A percentile compares a stretch with the other conserved stretches of the same genome.
phyloP scores from a whole-genome alignment of 2,797 vertebrate species.

The Poeciliopsis presidionis region DNA sequence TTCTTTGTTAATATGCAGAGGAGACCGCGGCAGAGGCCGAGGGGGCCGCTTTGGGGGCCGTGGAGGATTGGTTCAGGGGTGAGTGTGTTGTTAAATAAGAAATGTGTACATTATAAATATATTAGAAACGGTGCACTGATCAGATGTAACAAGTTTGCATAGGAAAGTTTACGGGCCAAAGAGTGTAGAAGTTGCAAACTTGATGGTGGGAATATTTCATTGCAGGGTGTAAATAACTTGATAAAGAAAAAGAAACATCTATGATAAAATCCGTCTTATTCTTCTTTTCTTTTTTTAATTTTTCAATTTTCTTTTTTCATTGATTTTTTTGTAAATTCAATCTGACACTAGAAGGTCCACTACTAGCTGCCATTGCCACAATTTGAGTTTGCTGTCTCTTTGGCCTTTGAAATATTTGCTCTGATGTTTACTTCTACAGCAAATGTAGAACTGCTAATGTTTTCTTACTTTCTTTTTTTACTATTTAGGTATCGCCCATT shows the following conservation, averaged over 20 bases:
- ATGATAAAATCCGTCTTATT: too few relatives aligned
- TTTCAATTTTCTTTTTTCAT: too few relatives aligned
- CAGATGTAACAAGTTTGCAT: neutral
- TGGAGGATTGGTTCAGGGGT: conserved; percentile 91
- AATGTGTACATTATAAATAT: neutral
- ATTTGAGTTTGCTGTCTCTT: too few relatives aligned
- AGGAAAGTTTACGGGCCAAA: neutral
- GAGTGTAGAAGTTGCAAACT: neutral
- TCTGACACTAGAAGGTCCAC: too few relatives aligned
- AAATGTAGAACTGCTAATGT: neutral
- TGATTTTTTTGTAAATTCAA: too few relatives aligned
- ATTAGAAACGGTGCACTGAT: neutral
- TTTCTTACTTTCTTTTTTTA: neutral
- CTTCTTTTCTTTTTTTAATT: too few relatives aligned
- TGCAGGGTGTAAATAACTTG: neutral
- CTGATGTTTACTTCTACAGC: neutral
- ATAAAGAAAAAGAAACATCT: neutral
- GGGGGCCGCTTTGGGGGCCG: conserved; percentile 94
- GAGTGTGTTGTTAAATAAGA: conserved; percentile 53
- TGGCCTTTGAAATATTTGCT: neutral
- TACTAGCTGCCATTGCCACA: too few relatives aligned
- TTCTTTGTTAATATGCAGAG: conserved; percentile 77
- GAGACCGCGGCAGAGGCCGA: conserved; percentile 92
- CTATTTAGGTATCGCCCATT: conserved; percentile 91
- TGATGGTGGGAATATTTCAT: neutral